Evolutionary conservation across 2,797 vertebrate species (phyloP), one percentile per base, ranked within the genome.

Genomic region (Hozukius guyotensis): DNA sequence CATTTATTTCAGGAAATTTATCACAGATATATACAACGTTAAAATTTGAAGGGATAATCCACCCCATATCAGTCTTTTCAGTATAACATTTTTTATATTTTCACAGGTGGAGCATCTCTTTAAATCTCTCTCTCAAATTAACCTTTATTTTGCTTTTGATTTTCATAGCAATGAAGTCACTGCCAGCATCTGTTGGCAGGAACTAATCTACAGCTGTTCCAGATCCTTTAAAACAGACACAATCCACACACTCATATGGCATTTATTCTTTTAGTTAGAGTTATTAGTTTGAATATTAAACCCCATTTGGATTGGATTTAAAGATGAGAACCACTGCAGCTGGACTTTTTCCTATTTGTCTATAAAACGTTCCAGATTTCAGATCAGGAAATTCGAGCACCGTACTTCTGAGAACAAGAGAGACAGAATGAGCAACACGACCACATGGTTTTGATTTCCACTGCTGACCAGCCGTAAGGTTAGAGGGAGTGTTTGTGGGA

Each of bases 361-460:
- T 4, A 12, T 78, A 65, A 80, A 88, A 77, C 46, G 1, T 86
- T 80, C 67, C 79, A 83, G 71, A 69, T 86, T 82, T 57, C 31
- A 62, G 36, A 78, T 38, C 29, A 69, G 65, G 81, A 85, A 72
- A 81, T 80, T 59, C 27, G 60, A 86, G 68, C 64, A 16, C 27
- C 29, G 5, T 55, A 24, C 31, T 32, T 73, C 55, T n/a, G 32
- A 81, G 55, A 63, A 38, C 1, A 9, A 60, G 42, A 71, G 38
- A 73, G 36, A 57, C 14, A 31, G 34, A 82, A 61, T n/a, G 11
- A 71, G 16, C 22, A 36, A 27, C 12, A 53, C 16, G n/a, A 16
- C 63, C 86, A 87, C 64, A 60, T 86, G 83, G 85, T 83, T 29
- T 68, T 65, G 68, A 70, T 89, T 85, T 82, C 72, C 67, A 77